Evolutionary conservation across 2,113 vertebrate genomes (phyloP).

Genomic region (Dolichotis patagonum): DNA sequence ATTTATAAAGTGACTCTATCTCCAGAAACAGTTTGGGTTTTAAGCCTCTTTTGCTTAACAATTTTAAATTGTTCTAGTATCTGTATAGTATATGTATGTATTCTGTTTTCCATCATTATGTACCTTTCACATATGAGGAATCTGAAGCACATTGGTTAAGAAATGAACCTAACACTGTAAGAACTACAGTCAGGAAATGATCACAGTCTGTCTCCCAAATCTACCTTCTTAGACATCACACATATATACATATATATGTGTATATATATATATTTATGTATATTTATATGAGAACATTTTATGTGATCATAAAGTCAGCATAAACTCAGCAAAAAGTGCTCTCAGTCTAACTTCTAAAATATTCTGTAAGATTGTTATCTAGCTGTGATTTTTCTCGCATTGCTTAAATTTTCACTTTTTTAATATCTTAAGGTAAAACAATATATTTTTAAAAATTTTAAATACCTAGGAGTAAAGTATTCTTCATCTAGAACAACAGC

Average conservation of each 20-base stretch:
- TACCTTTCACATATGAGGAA: background rate
- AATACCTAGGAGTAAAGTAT: background rate
- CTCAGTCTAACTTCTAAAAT: background rate
- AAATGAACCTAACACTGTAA: background rate
- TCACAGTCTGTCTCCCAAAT: background rate
- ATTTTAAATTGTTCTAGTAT: background rate
- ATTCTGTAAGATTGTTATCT: background rate
- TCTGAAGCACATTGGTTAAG: background rate
- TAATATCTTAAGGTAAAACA: background rate
- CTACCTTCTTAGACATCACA: background rate
- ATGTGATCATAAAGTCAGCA: background rate
- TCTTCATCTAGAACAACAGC: background rate
- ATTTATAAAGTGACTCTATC: background rate
- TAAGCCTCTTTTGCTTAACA: conserved; percentile 5
- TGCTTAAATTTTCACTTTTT: background rate
- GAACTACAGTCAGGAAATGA: background rate
- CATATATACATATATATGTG: background rate
- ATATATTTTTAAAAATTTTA: background rate
- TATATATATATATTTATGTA: background rate
- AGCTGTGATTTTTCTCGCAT: background rate
- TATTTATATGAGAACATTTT: background rate
- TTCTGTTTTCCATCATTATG: background rate
- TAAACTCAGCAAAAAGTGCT: background rate
- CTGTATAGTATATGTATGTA: background rate
- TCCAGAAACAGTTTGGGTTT: background rate